Evolutionary conservation across 1,140 invertebrate genomes (phyloP).

Genomic region (Probaryconus sp.): DNA sequence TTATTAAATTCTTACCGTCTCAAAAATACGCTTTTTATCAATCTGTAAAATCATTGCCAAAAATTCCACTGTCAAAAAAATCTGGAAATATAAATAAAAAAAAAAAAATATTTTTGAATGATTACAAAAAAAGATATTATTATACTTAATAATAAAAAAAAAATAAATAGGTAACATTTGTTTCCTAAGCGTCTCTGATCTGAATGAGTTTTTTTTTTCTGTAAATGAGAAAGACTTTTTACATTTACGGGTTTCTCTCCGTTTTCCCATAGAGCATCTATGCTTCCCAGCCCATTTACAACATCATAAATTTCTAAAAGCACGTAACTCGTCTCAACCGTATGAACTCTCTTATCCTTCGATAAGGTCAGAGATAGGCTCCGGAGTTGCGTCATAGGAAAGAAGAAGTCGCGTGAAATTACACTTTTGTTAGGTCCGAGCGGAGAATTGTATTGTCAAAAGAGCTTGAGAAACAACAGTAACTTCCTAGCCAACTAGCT

Average conservation of each 20-base stretch:
- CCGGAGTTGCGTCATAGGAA: constrained; percentile 51
- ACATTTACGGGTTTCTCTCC: constrained; percentile 11
- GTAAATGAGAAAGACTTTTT: too few species aligned
- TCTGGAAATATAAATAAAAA: too few species aligned
- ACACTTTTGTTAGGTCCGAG: constrained; percentile 49
- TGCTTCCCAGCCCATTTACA: constrained; percentile 27
- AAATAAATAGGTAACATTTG: not conserved
- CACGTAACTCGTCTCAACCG: constrained; percentile 33
- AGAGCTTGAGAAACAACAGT: constrained; percentile 53
- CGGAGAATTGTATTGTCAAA: constrained; percentile 47
- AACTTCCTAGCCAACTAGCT: constrained; percentile 43
- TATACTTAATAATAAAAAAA: not conserved
- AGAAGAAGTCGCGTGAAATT: constrained; percentile 58
- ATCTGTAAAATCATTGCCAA: too few species aligned
- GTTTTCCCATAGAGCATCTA: constrained; percentile 35
- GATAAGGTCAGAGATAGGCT: constrained; percentile 54
- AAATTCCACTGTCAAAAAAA: too few species aligned
- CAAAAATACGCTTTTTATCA: too few species aligned
- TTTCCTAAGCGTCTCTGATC: not conserved
- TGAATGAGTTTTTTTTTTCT: constrained; percentile 9
- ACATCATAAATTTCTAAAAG: constrained; percentile 31
- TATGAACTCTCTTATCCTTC: constrained; percentile 44
- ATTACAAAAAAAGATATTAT: too few species aligned
- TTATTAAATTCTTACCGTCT: too few species aligned
- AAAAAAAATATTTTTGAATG: too few species aligned